These are phyloP conservation scores for Nothobranchius kuhntae DNA, from an alignment of 2,113 vertebrate genomes.

Conservation along the genomic window DNA sequence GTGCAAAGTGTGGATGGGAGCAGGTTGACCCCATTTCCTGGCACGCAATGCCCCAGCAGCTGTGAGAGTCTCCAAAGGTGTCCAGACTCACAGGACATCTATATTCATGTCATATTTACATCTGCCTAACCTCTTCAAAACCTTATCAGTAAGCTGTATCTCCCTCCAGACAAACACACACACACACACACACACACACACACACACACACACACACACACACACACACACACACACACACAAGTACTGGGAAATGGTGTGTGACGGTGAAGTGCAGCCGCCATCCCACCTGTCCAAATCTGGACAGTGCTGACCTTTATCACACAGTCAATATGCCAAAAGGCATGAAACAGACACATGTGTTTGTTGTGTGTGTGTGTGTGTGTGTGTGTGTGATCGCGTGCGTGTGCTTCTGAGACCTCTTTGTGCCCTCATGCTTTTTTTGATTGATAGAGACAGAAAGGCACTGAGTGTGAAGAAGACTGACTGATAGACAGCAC, in stretches of 20 bases:
- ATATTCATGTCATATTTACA: conserved; percentile 63
- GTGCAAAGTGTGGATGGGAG: conserved; percentile 9
- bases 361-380: conserved; percentile 11
- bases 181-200: too few species aligned
- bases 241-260: conserved; percentile 20
- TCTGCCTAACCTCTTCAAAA: conserved; percentile 49
- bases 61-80: conserved; percentile 23
- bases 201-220: too few species aligned
- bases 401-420: conserved; percentile 4
- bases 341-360: conserved; percentile 50
- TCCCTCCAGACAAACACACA: conserved; percentile 36
- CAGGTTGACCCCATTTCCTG: conserved; percentile 12
- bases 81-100: conserved; percentile 39
- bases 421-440: not conserved
- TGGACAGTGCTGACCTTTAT: conserved; percentile 66
- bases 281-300: conserved; percentile 49
- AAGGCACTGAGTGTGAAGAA: conserved; percentile 11
- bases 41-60: conserved; percentile 38
- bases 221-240: conserved; percentile 32
- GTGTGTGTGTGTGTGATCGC: conserved; percentile 22
- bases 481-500: conserved; percentile 13
- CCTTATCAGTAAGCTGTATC: conserved; percentile 53
- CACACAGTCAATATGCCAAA: conserved; percentile 56
- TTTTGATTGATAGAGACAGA: conserved; percentile 5
- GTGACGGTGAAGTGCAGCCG: conserved; percentile 15